Base-by-base conservation (phyloP, 2,797 vertebrate genomes). In the Sebastes diploproa region DNA sequence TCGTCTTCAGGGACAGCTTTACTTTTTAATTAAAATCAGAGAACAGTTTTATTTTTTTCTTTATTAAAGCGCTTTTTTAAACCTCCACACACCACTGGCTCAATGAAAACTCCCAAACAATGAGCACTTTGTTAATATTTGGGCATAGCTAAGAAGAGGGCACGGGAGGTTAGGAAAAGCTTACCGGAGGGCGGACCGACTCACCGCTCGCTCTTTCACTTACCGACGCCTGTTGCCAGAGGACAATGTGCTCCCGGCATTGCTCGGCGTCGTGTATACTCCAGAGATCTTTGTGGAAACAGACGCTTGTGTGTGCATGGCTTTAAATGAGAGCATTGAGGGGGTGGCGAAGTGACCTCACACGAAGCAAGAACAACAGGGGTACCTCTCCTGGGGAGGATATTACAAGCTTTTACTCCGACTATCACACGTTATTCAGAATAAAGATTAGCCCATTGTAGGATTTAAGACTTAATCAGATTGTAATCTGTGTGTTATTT, bases 81-180 rank as follows among this genome's bases (percentile, higher is more conserved):
- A 86, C 67, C 72, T 52, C 80, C 14, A 30, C 59, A 70, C 76
- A 66, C 72, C 50, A 67, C 69, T 58, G 77, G 80, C 83, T 88
- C 77, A 80, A 81, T 89, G 66, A 93, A 88, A 91, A 86, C 77
- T 66, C 83, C 46, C 46, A 80, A 91, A 95, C 95, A 96, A 95
- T 92, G 91, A 90, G 74, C 29, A 88, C 90, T 93, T 93, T 95
- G 94, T 95, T 93, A 90, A 93, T 91, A 91, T 94, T 85, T 90
- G 88, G 92, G 78, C 86, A 88, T 34, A 54, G 78, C 82, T 72
- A 82, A 84, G 81, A 82, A 62, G 80, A 92, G 84, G 83, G 86
- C 55, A 85, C 61, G 30, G 77, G 83, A 89, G 82, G 86, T 90
- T 89, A 79, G 89, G 87, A 87, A 91, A 92, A 88, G 87, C 87